Conservation (phyloP, 2,797 vertebrate species). For the Halcyon chelicuti region DNA sequence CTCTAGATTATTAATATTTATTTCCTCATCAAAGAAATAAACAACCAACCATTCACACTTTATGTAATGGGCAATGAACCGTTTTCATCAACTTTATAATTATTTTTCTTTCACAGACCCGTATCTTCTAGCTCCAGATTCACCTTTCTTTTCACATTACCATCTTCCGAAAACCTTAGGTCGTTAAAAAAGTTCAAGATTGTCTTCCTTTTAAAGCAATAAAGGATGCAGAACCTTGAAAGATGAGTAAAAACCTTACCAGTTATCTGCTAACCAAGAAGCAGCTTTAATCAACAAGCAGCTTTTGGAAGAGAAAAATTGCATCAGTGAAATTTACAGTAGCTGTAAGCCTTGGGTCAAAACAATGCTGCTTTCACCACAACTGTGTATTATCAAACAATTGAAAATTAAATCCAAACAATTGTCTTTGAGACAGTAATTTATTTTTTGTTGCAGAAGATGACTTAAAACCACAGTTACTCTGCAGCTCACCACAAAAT, state of each 20-base stretch:
- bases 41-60: background rate
- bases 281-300: background rate
- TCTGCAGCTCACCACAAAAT: background rate
- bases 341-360: background rate
- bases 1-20: background rate
- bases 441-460: slow-evolving; percentile 24
- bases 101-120: background rate
- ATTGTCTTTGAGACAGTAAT: slow-evolving; percentile 5
- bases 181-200: background rate
- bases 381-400: background rate
- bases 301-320: background rate
- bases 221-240: background rate
- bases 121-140: background rate
- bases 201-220: background rate
- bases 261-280: background rate
- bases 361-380: background rate
- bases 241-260: background rate
- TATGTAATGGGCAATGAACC: background rate
- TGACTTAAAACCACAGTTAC: slow-evolving; percentile 22
- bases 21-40: background rate
- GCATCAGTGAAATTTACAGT: background rate
- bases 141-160: background rate
- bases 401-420: slow-evolving; percentile 4
- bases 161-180: background rate
- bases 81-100: background rate